phyloP scores from a whole-genome alignment of 2,113 vertebrate genomes.

The Heloderma charlesbogerti region DNA sequence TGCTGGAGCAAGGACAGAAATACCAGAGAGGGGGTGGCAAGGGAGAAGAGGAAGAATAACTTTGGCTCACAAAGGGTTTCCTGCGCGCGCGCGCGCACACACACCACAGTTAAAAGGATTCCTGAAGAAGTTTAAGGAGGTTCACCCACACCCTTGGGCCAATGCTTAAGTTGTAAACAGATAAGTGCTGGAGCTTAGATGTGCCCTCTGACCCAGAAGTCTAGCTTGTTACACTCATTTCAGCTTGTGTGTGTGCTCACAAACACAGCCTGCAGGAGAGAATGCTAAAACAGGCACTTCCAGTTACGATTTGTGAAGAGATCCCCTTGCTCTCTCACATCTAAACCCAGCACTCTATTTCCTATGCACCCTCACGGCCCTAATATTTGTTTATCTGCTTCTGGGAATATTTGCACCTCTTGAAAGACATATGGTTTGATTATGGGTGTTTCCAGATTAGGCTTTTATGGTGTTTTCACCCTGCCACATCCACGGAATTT shows the following conservation, averaged over 20 bases:
- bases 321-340: not conserved
- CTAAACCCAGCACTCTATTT: not conserved
- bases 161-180: not conserved
- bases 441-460: no score
- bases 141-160: constrained; percentile 14
- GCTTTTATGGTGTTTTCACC: no score
- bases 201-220: not conserved
- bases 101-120: not conserved
- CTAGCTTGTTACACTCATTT: not conserved
- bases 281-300: not conserved
- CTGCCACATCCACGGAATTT: no score
- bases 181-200: not conserved
- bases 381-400: not conserved
- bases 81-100: not conserved
- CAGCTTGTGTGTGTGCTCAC: not conserved
- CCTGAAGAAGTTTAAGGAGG: not conserved
- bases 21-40: not conserved
- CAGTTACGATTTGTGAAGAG: not conserved
- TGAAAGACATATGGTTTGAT: not conserved
- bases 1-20: constrained; percentile 27
- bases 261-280: not conserved
- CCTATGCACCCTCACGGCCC: not conserved
- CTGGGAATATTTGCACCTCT: not conserved
- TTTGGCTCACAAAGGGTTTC: constrained; percentile 12
- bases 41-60: not conserved